A percentile compares a stretch with the other conserved stretches of the same genome.
phyloP scores from a whole-genome alignment of 2,888 invertebrate genomes.

The Molanna angustata region DNA sequence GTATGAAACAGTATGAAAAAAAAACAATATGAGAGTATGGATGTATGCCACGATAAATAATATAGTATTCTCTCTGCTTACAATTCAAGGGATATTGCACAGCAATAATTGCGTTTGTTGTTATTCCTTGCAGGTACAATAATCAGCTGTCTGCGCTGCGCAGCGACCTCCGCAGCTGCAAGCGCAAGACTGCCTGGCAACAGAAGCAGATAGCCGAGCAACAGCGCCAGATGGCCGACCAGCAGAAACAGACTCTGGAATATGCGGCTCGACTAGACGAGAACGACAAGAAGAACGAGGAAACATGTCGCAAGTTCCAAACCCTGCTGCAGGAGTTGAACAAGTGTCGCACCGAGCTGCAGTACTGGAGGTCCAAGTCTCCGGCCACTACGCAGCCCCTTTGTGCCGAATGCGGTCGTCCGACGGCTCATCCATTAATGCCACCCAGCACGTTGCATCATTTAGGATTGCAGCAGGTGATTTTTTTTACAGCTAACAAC shows the following conservation, averaged over 20 bases:
- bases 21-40: too few relatives aligned
- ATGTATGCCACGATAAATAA: too few relatives aligned
- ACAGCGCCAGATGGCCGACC: slow-evolving; percentile 68
- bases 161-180: slow-evolving; percentile 75
- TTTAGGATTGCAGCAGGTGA: slow-evolving; percentile 37
- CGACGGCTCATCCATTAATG: slow-evolving; percentile 1
- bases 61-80: too few relatives aligned
- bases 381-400: slow-evolving; percentile 67
- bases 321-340: slow-evolving; percentile 84
- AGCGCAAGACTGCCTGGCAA: slow-evolving; percentile 79
- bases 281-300: slow-evolving; percentile 88
- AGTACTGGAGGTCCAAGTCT: slow-evolving; percentile 88
- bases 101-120: too few relatives aligned
- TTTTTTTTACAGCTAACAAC: too few relatives aligned
- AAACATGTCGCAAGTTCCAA: slow-evolving; percentile 84
- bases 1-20: not conserved
- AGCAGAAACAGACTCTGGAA: slow-evolving; percentile 72
- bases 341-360: slow-evolving; percentile 88
- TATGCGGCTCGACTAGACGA: slow-evolving; percentile 85
- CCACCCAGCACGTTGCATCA: slow-evolving; percentile 37
- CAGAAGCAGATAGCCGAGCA: slow-evolving; percentile 81
- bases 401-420: slow-evolving; percentile 69
- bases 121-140: slow-evolving; percentile 69
- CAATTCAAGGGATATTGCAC: too few relatives aligned
- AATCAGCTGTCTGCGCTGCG: slow-evolving; percentile 76